These are phyloP conservation scores for Salvelinus sp. DNA, from an alignment of 2,113 vertebrate genomes.

Conservation along the genomic window DNA sequence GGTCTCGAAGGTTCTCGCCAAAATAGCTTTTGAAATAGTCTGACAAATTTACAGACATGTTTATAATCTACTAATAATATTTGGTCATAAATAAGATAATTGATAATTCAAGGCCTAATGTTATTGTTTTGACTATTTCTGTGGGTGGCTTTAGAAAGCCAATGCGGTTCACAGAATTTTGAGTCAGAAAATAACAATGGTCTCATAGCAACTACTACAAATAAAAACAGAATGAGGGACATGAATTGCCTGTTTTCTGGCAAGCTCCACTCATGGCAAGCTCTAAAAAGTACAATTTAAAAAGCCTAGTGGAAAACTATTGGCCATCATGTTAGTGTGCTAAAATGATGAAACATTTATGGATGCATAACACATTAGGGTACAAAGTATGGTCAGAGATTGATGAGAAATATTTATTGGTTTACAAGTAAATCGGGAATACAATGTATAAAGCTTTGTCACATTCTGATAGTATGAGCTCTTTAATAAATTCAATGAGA, in stretches of 20 bases:
- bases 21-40: constrained; percentile 15
- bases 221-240: not conserved
- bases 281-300: not conserved
- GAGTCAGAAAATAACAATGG: constrained; percentile 11
- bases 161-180: not conserved
- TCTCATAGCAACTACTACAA: constrained; percentile 6
- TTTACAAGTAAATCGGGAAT: constrained; percentile 52
- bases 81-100: not conserved
- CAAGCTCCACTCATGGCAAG: not conserved
- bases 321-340: not conserved
- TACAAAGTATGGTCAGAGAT: not conserved
- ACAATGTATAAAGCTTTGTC: constrained; percentile 60
- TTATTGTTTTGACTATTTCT: not conserved
- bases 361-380: not conserved
- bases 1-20: constrained; percentile 17
- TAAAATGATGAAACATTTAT: not conserved
- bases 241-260: not conserved
- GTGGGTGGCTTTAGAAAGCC: not conserved
- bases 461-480: constrained; percentile 52
- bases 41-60: constrained; percentile 22
- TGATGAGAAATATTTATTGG: constrained; percentile 61
- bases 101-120: not conserved
- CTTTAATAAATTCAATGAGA: constrained; percentile 25
- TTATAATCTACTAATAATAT: not conserved
- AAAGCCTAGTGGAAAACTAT: not conserved